Conservation (phyloP, 2,113 vertebrate genomes). For the Phrynosoma blainvillii region DNA sequence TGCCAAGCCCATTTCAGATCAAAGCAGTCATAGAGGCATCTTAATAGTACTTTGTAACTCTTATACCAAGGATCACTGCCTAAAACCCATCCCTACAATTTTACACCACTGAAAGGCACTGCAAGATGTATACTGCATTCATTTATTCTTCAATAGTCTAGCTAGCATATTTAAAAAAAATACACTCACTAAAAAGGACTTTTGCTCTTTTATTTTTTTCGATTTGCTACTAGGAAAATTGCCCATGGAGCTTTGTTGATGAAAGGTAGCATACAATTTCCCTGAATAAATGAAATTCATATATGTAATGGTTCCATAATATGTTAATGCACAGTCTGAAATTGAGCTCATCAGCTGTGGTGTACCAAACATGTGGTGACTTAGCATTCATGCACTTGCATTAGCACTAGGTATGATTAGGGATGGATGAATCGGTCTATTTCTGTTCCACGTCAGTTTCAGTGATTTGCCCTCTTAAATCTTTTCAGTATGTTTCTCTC, state of each 20-base stretch:
- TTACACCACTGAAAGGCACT: not conserved
- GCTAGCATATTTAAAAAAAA: not conserved
- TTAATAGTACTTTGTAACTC: not conserved
- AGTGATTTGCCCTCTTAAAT: not conserved
- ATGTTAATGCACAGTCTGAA: not conserved
- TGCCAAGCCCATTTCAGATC: too few species aligned
- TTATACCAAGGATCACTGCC: not conserved
- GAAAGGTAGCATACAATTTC: not conserved
- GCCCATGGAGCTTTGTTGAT: not conserved
- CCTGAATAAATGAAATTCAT: conserved; percentile 3
- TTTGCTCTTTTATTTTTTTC: not conserved
- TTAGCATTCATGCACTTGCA: not conserved
- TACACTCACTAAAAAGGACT: not conserved
- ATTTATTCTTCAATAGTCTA: not conserved
- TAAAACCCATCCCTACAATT: not conserved
- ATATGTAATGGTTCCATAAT: not conserved
- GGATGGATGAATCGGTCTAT: not conserved
- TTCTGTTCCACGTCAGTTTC: not conserved
- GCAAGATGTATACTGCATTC: not conserved
- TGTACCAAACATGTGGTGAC: not conserved
- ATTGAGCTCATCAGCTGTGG: not conserved
- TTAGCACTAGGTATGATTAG: not conserved
- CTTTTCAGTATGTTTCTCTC: not conserved
- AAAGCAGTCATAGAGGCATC: too few species aligned
- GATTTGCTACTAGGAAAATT: not conserved